phyloP scores from a whole-genome alignment of 2,113 vertebrate genomes.

The Xenopus tropicalis region DNA sequence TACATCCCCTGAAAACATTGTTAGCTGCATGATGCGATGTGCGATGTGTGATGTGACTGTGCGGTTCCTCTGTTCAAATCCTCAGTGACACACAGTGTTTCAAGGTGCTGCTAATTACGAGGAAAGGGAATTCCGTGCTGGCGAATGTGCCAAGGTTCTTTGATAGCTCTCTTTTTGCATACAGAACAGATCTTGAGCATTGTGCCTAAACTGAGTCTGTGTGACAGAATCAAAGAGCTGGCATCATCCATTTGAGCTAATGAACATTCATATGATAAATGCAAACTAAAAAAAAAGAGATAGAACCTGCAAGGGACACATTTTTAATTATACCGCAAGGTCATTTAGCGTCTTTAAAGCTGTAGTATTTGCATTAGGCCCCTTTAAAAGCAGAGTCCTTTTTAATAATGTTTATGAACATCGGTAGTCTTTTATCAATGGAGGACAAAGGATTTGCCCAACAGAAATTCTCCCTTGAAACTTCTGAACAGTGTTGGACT shows the following conservation, averaged over 20 bases:
- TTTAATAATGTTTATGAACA: too few species aligned
- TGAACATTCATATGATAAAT: constrained; percentile 26
- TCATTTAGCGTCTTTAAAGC: constrained; percentile 6
- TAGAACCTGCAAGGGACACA: constrained; percentile 22
- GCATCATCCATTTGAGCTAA: constrained; percentile 26
- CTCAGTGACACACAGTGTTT: constrained; percentile 11
- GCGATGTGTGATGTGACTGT: too few species aligned
- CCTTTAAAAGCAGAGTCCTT: not conserved
- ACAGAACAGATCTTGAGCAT: constrained; percentile 21
- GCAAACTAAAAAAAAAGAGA: too few species aligned
- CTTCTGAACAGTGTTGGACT: too few species aligned
- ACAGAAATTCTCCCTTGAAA: too few species aligned
- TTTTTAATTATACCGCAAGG: constrained; percentile 36
- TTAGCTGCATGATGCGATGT: too few species aligned
- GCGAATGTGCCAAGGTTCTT: not conserved
- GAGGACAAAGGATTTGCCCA: too few species aligned
- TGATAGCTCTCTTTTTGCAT: constrained; percentile 36
- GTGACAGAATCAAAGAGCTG: constrained; percentile 22
- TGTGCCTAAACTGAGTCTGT: constrained; percentile 2
- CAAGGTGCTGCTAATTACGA: constrained; percentile 34
- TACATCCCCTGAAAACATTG: not conserved
- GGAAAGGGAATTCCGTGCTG: constrained; percentile 30
- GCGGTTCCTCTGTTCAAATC: constrained; percentile 16
- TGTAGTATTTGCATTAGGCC: too few species aligned
- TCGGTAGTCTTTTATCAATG: too few species aligned